Conservation (phyloP, 2,797 vertebrate genomes). For the Dicrostonyx torquatus region DNA sequence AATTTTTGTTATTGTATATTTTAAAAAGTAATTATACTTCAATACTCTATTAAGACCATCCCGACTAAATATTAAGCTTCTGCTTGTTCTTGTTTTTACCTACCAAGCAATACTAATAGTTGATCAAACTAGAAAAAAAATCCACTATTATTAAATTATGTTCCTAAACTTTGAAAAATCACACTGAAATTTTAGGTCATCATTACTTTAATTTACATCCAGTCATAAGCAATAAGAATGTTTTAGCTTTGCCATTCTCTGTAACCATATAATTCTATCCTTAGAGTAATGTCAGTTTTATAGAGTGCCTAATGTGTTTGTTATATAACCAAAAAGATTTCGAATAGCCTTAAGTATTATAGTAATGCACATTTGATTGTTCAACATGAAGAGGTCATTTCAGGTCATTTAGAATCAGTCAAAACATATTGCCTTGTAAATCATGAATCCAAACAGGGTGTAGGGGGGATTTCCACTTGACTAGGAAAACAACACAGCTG, state of each 20-base stretch:
- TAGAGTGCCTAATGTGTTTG: slow-evolving; percentile 18
- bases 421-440: neutral
- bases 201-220: neutral
- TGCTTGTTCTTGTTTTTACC: neutral
- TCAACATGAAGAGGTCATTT: neutral
- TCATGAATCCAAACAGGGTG: neutral
- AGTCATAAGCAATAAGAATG: neutral
- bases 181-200: neutral
- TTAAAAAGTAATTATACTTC: neutral
- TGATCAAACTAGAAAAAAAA: slow-evolving; percentile 24
- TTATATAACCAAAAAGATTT: neutral
- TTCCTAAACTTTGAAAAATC: neutral
- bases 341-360: neutral
- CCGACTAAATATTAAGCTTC: neutral
- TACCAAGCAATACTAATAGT: neutral
- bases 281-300: neutral
- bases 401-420: neutral
- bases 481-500: neutral
- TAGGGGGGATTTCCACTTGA: neutral
- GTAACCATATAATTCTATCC: neutral
- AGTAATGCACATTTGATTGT: neutral
- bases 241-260: neutral
- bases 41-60: neutral
- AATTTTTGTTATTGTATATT: neutral
- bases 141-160: neutral